phyloP scores from a whole-genome alignment of 1,140 invertebrate genomes.

The Diuraphis noxia region DNA sequence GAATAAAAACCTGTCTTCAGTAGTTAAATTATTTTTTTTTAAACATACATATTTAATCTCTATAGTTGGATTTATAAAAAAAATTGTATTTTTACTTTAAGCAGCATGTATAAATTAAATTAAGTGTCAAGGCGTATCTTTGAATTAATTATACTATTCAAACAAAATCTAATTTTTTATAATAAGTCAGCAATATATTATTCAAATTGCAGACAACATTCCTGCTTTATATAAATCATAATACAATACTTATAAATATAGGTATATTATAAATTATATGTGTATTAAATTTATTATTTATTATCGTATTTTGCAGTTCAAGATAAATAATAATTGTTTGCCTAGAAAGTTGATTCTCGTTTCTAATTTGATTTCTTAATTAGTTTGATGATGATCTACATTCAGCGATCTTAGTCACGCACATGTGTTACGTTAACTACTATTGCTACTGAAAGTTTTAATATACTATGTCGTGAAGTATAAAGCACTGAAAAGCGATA shows the following conservation, averaged over 20 bases:
- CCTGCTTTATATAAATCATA: neutral
- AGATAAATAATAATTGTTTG: neutral
- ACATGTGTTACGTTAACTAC: neutral
- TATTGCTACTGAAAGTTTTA: neutral
- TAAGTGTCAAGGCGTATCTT: too few relatives aligned
- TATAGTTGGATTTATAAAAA: neutral
- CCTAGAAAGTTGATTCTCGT: neutral
- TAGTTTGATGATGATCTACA: slow-evolving; percentile 2
- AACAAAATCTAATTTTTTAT: neutral
- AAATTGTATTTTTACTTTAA: neutral
- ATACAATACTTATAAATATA: neutral
- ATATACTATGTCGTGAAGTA: neutral
- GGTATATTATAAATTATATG: neutral
- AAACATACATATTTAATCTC: neutral
- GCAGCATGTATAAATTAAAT: neutral
- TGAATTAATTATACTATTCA: neutral
- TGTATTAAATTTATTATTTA: neutral
- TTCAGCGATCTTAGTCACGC: neutral
- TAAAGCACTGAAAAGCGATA: neutral
- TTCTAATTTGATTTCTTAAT: slow-evolving; percentile 11
- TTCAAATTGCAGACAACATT: neutral
- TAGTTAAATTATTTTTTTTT: neutral
- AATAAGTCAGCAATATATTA: neutral
- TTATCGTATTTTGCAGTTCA: neutral
- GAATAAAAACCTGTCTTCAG: neutral